phyloP scores from a whole-genome alignment of 2,888 invertebrate species.

The Lasioglossum pauxillum region DNA sequence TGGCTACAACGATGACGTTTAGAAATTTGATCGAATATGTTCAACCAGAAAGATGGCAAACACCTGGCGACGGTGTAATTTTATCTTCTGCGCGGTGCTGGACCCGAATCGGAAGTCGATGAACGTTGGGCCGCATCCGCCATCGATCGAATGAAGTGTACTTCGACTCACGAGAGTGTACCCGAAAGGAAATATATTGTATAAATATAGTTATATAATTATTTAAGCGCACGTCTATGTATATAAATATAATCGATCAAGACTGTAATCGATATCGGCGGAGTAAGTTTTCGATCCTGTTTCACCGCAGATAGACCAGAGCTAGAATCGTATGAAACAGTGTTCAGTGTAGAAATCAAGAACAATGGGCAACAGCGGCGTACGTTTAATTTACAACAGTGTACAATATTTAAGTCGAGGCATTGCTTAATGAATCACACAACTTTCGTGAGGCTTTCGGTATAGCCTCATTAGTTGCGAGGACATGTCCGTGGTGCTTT shows the following conservation, averaged over 20 bases:
- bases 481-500: slow-evolving; percentile 47
- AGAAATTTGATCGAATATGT: not conserved
- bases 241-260: slow-evolving; percentile 27
- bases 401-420: not conserved
- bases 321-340: not conserved
- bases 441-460: slow-evolving; percentile 74
- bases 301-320: not conserved
- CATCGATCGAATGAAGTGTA: slow-evolving; percentile 20
- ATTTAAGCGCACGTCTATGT: slow-evolving; percentile 51
- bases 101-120: not conserved
- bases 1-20: not conserved
- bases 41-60: not conserved
- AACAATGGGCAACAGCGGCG: not conserved
- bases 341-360: not conserved
- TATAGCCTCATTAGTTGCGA: slow-evolving; percentile 72
- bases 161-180: slow-evolving; percentile 31
- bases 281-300: not conserved
- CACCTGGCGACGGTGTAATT: not conserved
- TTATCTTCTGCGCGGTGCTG: slow-evolving; percentile 8
- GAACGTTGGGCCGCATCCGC: slow-evolving; percentile 33
- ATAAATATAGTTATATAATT: slow-evolving; percentile 55
- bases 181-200: slow-evolving; percentile 52
- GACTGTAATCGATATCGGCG: slow-evolving; percentile 32
- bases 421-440: slow-evolving; percentile 72
- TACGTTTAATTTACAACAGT: slow-evolving; percentile 24